Evolutionary conservation across 2,113 vertebrate genomes (phyloP).

Genomic region (Garra rufa): DNA sequence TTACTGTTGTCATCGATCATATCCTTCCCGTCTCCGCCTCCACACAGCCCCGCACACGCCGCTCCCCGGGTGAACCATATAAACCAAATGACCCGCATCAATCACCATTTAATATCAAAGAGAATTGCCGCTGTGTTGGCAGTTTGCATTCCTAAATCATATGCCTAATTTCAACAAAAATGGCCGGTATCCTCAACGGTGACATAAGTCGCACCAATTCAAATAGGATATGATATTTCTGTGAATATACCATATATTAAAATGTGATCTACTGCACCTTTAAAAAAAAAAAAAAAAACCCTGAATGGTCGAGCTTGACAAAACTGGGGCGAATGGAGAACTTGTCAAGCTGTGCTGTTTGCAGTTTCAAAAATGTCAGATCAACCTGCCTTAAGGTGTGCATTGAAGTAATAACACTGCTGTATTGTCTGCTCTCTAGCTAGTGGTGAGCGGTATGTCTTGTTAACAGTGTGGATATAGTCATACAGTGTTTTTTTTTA

Average conservation of each 20-base stretch:
- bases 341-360: background rate
- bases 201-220: constrained; percentile 32
- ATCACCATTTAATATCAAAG: constrained; percentile 51
- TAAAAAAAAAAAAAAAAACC: background rate
- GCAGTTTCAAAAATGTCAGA: background rate
- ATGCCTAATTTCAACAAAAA: constrained; percentile 38
- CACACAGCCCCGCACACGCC: background rate
- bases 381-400: background rate
- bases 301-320: background rate
- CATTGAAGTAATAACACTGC: background rate
- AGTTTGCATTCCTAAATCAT: constrained; percentile 40
- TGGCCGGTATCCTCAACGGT: constrained; percentile 36
- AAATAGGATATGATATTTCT: constrained; percentile 9
- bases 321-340: background rate
- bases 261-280: background rate
- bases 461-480: background rate
- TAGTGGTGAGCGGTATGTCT: background rate
- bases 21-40: background rate
- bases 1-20: constrained; percentile 58
- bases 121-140: constrained; percentile 27
- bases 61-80: constrained; percentile 8
- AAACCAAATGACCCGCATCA: constrained; percentile 44
- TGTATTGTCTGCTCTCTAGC: background rate
- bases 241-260: background rate
- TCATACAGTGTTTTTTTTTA: too few species aligned